A percentile compares a stretch with the other conserved stretches of the same genome.
Conservation (phyloP, 92 coral and sea anemone species). For the Scolanthus callimorphus region DNA sequence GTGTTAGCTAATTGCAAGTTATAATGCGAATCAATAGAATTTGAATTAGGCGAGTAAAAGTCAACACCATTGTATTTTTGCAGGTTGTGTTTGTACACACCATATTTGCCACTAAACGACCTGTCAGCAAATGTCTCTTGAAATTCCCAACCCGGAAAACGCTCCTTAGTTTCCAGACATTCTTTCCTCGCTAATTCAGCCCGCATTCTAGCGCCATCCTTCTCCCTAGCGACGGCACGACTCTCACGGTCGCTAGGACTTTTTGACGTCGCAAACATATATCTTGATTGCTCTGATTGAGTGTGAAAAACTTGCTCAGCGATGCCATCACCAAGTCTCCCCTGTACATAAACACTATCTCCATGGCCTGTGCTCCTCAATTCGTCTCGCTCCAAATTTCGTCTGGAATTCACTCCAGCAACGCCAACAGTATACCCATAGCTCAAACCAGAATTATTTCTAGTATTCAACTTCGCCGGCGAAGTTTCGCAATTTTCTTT, state of each 20-base stretch:
- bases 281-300: not conserved
- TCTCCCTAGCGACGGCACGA: too few species aligned
- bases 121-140: constrained; percentile 9
- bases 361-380: not conserved
- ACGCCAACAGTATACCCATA: constrained; percentile 33
- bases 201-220: too few species aligned
- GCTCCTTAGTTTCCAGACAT: too few species aligned
- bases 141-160: too few species aligned
- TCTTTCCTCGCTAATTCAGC: too few species aligned
- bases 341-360: constrained; percentile 5
- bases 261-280: not conserved
- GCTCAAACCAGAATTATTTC: not conserved
- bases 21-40: constrained; percentile 14
- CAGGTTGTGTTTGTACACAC: constrained; percentile 14
- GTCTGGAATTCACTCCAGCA: constrained; percentile 4
- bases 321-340: not conserved
- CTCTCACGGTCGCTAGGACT: not conserved
- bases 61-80: constrained; percentile 30
- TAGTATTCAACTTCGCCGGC: not conserved
- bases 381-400: too few species aligned
- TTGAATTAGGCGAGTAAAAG: constrained; percentile 7
- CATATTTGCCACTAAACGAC: constrained; percentile 24
- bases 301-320: constrained; percentile 10
- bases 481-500: not conserved
- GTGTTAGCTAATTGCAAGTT: constrained; percentile 14